A percentile compares a stretch with the other conserved stretches of the same genome.
Evolutionary conservation across 53 echinoderm and acorn worm species (phyloP).

Genomic region (Luidia sarsii): DNA sequence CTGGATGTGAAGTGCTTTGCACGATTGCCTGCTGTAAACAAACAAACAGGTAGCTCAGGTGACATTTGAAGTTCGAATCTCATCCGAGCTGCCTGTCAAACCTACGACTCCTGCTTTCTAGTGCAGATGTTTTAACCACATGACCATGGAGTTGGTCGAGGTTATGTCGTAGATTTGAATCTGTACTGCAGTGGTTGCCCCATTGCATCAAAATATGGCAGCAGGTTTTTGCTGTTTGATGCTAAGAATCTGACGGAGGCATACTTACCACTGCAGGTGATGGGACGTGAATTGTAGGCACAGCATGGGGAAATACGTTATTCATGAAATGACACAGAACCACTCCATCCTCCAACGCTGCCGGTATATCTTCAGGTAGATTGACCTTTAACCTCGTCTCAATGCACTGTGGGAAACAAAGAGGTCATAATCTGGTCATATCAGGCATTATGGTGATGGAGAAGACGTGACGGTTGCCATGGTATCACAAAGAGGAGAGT

Average conservation of each 20-base stretch:
- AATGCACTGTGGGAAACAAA: constrained; percentile 66
- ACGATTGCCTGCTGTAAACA: too few species aligned
- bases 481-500: too few species aligned
- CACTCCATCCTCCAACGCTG: constrained; percentile 86
- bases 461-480: too few species aligned
- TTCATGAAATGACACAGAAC: constrained; percentile 90
- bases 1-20: too few species aligned
- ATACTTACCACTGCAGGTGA: constrained; percentile 81
- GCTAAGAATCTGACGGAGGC: too few species aligned
- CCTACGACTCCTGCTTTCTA: too few species aligned
- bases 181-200: too few species aligned
- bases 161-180: too few species aligned
- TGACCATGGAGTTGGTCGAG: neutral
- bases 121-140: neutral
- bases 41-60: too few species aligned
- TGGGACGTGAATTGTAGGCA: constrained; percentile 86
- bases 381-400: constrained; percentile 83
- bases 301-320: constrained; percentile 74
- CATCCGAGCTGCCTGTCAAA: too few species aligned
- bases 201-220: too few species aligned
- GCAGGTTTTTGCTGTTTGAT: neutral
- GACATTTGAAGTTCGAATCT: neutral
- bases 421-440: neutral
- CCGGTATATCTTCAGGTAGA: constrained; percentile 87
- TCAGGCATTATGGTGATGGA: too few species aligned